Base-by-base conservation (phyloP, 1,140 invertebrate species). In the Saccostrea glomerata region DNA sequence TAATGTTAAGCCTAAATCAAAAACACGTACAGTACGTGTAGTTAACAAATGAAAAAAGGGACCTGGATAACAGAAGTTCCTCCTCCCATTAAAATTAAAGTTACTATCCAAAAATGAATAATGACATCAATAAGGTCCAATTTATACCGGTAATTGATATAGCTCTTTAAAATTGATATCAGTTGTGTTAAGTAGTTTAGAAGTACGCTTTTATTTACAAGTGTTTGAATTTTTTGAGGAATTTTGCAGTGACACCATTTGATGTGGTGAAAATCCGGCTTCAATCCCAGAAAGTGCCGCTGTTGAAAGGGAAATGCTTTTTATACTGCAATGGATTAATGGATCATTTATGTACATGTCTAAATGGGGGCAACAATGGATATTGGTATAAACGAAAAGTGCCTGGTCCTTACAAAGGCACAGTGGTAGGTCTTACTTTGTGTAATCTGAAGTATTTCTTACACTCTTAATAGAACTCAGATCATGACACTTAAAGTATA, bases 281-380 rank as follows among this genome's bases (percentile, higher is more conserved):
- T 23, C 99, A 99, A 96, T 97, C 98, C 40, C 99, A 99, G 95
- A 97, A 98, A 92, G 98, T 98, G 92, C 96, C 97, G n/a, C 91
- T 94, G 90, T 93, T 97, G 9, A 97, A 97, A 30, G 98, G 98
- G 86, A 97, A 98, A 94, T 99, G 98, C 95, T 99, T 98, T 95
- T 95, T 99, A 13, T 99, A 99, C 95, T 99, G 98, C 93, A 99
- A 99, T 96, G 99, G 99, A 0, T 95, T 99, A n/a, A 99, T 99
- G 98, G 99, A 99, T 95, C 98, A 99, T 94, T 95, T 99, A n/a
- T 99, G 98, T 95, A 97, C 97, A n/a, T 98, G 98, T 95, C 95
- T 96, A 13, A 95, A 95, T 82, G 94, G 95, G 12, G 58, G 58
- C 23, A 87, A 88, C 47, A 87, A 91, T 25, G 40, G 47, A 36